These are phyloP conservation scores for Leucoraja erinaceus DNA, from an alignment of 2,113 vertebrate genomes.

Conservation along the genomic window DNA sequence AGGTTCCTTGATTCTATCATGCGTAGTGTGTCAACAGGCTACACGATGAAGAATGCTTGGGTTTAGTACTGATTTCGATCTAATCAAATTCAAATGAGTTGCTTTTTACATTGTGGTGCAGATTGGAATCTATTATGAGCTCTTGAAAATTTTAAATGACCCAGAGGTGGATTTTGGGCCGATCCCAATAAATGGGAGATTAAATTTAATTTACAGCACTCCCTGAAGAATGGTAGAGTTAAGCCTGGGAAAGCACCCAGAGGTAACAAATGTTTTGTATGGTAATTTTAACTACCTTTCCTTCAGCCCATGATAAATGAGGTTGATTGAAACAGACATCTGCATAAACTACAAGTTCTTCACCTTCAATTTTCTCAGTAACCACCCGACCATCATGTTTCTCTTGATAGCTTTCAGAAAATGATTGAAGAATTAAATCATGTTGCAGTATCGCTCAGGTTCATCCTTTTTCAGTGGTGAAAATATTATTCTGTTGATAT, in stretches of 20 bases:
- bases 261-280: not conserved
- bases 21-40: not conserved
- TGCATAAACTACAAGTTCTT: not conserved
- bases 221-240: not conserved
- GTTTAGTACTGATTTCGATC: not conserved
- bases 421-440: not conserved
- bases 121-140: not conserved
- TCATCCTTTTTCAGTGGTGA: not conserved
- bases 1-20: not conserved
- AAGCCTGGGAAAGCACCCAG: not conserved
- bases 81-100: not conserved
- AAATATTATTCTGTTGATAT: not conserved
- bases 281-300: not conserved
- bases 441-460: not conserved
- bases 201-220: not conserved
- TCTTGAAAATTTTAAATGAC: constrained; percentile 4
- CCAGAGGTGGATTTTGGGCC: not conserved
- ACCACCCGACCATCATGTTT: not conserved
- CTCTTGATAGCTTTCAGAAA: not conserved
- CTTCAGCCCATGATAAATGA: not conserved
- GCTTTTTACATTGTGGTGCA: not conserved
- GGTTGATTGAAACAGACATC: not conserved
- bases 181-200: not conserved
- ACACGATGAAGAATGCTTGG: not conserved
- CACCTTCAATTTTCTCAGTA: not conserved